Conservation (phyloP, 2,797 vertebrate species). For the Cuculus canorus region DNA sequence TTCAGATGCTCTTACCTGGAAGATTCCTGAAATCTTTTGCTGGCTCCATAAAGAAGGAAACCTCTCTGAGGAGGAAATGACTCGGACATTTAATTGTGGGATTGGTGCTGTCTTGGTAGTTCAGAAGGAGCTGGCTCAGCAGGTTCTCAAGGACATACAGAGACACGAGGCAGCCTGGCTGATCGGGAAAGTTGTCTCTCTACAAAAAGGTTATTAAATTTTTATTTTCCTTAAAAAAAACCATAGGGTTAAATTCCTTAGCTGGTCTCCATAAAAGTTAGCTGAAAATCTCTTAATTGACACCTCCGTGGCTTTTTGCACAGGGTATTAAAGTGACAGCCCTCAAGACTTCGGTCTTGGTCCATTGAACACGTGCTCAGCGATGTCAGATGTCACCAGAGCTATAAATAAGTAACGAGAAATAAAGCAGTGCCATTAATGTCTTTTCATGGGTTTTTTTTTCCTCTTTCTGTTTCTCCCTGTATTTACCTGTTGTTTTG, state of each 20-base stretch:
- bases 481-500: background rate
- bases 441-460: background rate
- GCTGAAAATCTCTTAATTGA: background rate
- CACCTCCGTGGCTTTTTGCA: background rate
- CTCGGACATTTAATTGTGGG: conserved; percentile 93
- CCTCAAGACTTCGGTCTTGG: background rate
- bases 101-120: conserved; percentile 90
- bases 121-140: conserved; percentile 77
- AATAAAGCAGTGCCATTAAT: background rate
- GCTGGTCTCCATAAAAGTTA: background rate
- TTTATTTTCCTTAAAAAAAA: background rate
- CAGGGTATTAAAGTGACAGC: background rate
- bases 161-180: conserved; percentile 86
- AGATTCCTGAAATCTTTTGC: conserved; percentile 87
- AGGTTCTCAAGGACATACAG: conserved; percentile 82
- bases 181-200: conserved; percentile 83
- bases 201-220: conserved; percentile 78
- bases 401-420: background rate
- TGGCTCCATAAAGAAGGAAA: conserved; percentile 90
- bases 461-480: background rate
- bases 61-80: conserved; percentile 92
- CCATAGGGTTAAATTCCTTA: background rate
- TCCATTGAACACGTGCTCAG: background rate
- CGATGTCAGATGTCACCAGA: background rate
- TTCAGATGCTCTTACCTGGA: conserved; percentile 90